A percentile compares a stretch with the other conserved stretches of the same genome.
phyloP scores from a whole-genome alignment of 2,797 vertebrate genomes.

The Chiroxiphia lanceolata region DNA sequence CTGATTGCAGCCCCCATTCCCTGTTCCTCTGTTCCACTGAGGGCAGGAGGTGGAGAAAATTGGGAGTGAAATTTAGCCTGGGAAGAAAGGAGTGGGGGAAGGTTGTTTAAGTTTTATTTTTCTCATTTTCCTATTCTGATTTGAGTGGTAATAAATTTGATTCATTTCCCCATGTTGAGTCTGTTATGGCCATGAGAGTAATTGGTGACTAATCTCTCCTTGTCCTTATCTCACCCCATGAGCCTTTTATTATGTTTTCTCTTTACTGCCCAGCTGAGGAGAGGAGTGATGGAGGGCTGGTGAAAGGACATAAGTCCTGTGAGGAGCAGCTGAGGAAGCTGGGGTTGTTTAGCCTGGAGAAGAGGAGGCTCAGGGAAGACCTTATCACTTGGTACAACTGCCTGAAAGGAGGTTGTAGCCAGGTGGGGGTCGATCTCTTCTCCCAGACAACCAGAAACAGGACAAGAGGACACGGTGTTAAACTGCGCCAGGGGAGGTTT shows the following conservation, averaged over 20 bases:
- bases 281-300: neutral
- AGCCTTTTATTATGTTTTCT: neutral
- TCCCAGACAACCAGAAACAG: neutral
- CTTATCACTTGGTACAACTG: neutral
- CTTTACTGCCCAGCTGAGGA: neutral
- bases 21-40: accelerated
- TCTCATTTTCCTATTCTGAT: neutral
- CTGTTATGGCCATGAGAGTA: neutral
- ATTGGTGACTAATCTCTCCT: neutral
- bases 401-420: neutral
- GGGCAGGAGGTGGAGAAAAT: neutral
- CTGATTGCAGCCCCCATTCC: neutral
- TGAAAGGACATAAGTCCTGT: neutral
- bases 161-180: neutral
- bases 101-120: neutral
- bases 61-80: neutral
- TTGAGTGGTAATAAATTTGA: neutral
- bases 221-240: neutral
- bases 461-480: neutral
- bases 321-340: neutral
- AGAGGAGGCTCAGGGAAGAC: neutral
- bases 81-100: neutral
- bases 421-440: neutral
- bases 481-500: neutral
- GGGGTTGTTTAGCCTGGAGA: neutral